Evolutionary conservation across 2,888 invertebrate species (phyloP).

Genomic region (Vannuccia rotundouncinata): DNA sequence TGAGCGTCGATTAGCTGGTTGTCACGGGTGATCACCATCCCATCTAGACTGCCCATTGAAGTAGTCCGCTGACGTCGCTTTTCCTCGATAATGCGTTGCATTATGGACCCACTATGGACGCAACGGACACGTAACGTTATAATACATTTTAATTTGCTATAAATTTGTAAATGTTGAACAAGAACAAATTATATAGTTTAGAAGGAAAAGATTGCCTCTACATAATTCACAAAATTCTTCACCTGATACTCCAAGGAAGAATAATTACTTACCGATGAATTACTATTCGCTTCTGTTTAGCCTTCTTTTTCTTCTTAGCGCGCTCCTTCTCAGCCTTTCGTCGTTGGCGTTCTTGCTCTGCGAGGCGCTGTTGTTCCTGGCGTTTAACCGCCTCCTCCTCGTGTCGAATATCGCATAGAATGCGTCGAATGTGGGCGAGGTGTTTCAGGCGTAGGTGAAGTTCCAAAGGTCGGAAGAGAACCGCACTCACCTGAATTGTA

Average conservation of each 20-base stretch:
- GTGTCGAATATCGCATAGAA: not conserved
- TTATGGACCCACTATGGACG: slow-evolving; percentile 49
- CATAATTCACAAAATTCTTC: no score
- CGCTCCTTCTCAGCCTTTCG: slow-evolving; percentile 13
- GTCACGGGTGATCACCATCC: slow-evolving; percentile 50
- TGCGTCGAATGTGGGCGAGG: not conserved
- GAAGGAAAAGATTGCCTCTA: no score
- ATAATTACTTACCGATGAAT: not conserved
- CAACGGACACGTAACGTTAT: no score
- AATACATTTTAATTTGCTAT: no score
- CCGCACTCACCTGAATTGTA: not conserved
- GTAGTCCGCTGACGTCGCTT: slow-evolving; percentile 53
- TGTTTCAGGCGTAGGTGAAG: slow-evolving; percentile 2
- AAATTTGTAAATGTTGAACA: no score
- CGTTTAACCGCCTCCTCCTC: not conserved
- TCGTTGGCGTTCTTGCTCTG: not conserved
- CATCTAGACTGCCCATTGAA: slow-evolving; percentile 53
- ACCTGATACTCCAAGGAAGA: not conserved
- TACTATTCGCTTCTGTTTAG: slow-evolving; percentile 16
- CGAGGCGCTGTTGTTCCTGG: not conserved
- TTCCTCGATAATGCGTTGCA: slow-evolving; percentile 53
- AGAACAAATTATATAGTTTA: no score
- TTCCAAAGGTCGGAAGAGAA: slow-evolving; percentile 34
- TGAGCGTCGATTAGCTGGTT: slow-evolving; percentile 32
- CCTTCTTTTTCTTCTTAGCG: not conserved